Conservation (phyloP, 1,140 invertebrate genomes). For the Acromyrmex charruanus region DNA sequence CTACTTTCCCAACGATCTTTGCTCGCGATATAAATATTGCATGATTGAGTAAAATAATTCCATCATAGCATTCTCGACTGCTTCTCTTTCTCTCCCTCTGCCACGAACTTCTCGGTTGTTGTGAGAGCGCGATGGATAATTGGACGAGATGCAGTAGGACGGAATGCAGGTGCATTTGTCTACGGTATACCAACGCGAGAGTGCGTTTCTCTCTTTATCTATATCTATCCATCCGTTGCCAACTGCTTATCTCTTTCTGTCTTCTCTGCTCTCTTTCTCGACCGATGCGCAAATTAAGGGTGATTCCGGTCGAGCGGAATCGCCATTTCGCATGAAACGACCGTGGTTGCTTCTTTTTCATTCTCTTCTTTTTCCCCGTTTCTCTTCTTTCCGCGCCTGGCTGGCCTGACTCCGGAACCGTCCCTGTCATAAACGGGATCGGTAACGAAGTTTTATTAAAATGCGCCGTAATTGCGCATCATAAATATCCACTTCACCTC, state of each 20-base stretch:
- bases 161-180: conserved; percentile 77
- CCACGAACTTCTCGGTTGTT: conserved; percentile 42
- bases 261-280: conserved; percentile 9
- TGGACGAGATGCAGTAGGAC: conserved; percentile 73
- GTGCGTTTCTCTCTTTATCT: conserved; percentile 48
- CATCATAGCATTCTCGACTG: not conserved
- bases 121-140: conserved; percentile 65
- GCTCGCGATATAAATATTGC: conserved; percentile 68
- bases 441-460: conserved; percentile 71
- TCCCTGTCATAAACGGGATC: conserved; percentile 63
- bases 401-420: conserved; percentile 6
- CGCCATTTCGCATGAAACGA: conserved; percentile 73
- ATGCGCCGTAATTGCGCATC: conserved; percentile 67
- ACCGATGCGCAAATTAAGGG: conserved; percentile 76
- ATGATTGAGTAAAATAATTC: conserved; percentile 69
- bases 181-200: conserved; percentile 63
- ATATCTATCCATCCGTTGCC: not conserved
- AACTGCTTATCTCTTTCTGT: not conserved
- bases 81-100: not conserved
- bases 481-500: conserved; percentile 66
- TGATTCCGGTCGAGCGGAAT: conserved; percentile 71
- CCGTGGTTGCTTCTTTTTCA: conserved; percentile 42
- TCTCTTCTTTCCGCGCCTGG: conserved; percentile 8
- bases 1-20: not conserved
- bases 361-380: conserved; percentile 29